These are phyloP conservation scores for Pseudochirops corinnae DNA, from an alignment of 2,797 vertebrate species.

Conservation along the genomic window DNA sequence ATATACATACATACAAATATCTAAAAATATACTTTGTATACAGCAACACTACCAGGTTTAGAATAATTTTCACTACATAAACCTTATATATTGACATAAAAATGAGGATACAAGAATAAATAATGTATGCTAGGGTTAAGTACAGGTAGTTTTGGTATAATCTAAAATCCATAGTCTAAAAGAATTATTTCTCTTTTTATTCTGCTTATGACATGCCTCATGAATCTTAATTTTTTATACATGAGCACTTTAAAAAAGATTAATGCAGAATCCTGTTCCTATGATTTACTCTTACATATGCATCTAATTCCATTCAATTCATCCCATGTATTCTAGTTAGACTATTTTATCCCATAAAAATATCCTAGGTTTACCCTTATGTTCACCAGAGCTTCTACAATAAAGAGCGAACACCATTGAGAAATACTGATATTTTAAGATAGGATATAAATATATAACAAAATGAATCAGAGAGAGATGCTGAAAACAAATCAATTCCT, in stretches of 20 bases:
- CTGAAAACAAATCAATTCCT: slow-evolving; percentile 33
- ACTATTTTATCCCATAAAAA: not conserved
- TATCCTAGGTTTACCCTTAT: not conserved
- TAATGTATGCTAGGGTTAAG: slow-evolving; percentile 21
- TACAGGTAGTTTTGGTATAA: slow-evolving; percentile 17
- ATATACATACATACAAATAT: not conserved
- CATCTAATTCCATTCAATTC: not conserved
- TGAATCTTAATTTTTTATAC: not conserved
- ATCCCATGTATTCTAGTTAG: not conserved
- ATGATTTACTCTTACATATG: not conserved
- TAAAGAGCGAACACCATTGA: not conserved
- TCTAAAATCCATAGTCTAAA: slow-evolving; percentile 36
- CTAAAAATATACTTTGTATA: not conserved
- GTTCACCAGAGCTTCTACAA: not conserved
- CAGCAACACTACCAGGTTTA: not conserved
- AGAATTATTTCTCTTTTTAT: slow-evolving; percentile 19
- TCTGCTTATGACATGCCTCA: not conserved
- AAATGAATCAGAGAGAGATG: slow-evolving; percentile 22
- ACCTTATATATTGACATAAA: slow-evolving; percentile 28
- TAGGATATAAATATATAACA: not conserved
- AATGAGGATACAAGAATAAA: slow-evolving; percentile 31
- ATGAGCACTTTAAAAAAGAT: slow-evolving; percentile 19
- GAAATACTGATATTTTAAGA: not conserved
- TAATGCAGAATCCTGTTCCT: not conserved
- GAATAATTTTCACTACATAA: slow-evolving; percentile 48